phyloP scores from a whole-genome alignment of 2,888 invertebrate genomes.

The Cephus pygmeus region DNA sequence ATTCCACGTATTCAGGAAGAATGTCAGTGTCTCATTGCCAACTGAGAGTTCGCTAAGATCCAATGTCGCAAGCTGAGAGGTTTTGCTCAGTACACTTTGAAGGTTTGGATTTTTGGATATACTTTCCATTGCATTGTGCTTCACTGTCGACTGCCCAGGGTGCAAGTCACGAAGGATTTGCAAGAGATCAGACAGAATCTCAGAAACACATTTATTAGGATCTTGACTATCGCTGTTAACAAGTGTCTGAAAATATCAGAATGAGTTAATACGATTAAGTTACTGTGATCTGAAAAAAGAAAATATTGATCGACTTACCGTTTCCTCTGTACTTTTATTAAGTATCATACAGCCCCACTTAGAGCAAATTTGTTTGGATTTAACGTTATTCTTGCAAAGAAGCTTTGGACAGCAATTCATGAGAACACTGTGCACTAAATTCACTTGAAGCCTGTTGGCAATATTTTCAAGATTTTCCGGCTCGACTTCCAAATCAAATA shows the following conservation, averaged over 20 bases:
- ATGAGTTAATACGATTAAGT: neutral
- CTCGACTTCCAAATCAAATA: conserved; percentile 76
- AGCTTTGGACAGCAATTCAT: conserved; percentile 79
- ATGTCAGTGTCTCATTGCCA: conserved; percentile 58
- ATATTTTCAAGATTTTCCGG: conserved; percentile 77
- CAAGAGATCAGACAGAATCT: conserved; percentile 51
- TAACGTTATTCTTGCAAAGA: conserved; percentile 64
- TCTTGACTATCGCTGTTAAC: conserved; percentile 25
- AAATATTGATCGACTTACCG: conserved; percentile 42
- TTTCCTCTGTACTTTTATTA: conserved; percentile 65
- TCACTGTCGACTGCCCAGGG: conserved; percentile 26
- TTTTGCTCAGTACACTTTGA: conserved; percentile 45
- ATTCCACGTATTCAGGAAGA: conserved; percentile 62
- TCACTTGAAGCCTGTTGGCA: conserved; percentile 77
- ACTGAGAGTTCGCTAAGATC: conserved; percentile 57
- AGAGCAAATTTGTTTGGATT: conserved; percentile 22
- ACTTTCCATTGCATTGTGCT: conserved; percentile 25
- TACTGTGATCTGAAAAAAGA: conserved; percentile 11
- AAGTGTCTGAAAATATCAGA: neutral
- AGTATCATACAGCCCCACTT: conserved; percentile 49
- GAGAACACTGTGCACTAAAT: conserved; percentile 79
- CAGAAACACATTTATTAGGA: conserved; percentile 53
- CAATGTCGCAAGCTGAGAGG: conserved; percentile 42
- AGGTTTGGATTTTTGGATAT: conserved; percentile 38
- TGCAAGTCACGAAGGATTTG: conserved; percentile 31